Percentiles rank a stretch among this genome's conserved stretches.
These are phyloP conservation scores for Stomatorhinus walkeri DNA, from an alignment of 2,797 vertebrate species.

Conservation along the genomic window DNA sequence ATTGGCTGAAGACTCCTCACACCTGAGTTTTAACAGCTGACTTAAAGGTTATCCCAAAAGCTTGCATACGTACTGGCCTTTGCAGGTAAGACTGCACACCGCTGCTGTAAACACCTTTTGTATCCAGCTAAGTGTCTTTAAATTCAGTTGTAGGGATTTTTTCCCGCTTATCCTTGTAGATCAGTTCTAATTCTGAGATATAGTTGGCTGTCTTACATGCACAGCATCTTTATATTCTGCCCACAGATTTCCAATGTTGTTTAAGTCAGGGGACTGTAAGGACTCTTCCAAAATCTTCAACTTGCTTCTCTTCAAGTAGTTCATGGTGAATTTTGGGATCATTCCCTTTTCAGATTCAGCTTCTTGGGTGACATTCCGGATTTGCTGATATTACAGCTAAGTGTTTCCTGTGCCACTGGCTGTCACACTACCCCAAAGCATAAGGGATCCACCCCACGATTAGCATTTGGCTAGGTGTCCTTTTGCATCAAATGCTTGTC, in stretches of 20 bases:
- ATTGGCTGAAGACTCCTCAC: background rate
- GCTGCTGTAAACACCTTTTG: background rate
- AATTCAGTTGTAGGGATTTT: background rate
- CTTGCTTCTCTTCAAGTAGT: background rate
- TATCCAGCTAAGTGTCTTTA: background rate
- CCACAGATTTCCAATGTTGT: background rate
- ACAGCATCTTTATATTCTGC: background rate
- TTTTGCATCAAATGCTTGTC: background rate
- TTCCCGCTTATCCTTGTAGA: background rate
- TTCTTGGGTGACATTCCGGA: background rate
- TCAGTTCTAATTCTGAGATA: background rate
- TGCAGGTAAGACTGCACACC: background rate
- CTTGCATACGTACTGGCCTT: background rate
- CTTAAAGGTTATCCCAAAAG: background rate
- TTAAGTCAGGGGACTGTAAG: background rate
- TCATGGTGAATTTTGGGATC: background rate
- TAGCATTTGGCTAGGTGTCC: background rate
- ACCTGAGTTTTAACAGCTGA: background rate
- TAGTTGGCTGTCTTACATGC: background rate
- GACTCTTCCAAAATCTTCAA: background rate
- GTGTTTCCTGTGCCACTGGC: background rate
- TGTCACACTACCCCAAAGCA: background rate
- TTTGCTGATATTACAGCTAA: background rate
- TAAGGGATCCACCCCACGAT: background rate
- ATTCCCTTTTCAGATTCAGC: background rate